Evolutionary conservation across 2,888 invertebrate genomes (phyloP).

Genomic region (Hesperia comma): DNA sequence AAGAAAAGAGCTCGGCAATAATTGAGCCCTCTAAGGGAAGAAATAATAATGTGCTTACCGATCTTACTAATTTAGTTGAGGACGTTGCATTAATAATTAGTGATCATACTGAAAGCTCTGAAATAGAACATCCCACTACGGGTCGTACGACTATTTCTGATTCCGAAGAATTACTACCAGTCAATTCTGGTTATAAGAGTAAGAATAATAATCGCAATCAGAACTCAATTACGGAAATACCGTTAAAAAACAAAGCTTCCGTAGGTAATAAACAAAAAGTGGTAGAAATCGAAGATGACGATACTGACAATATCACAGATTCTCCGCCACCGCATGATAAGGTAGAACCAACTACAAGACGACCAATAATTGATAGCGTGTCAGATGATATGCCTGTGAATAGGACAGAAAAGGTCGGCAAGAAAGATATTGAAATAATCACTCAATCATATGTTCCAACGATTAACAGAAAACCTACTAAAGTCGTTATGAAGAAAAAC

Average conservation of each 20-base stretch:
- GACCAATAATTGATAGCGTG: constrained; percentile 75
- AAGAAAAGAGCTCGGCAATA: constrained; percentile 62
- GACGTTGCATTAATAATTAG: constrained; percentile 78
- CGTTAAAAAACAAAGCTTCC: constrained; percentile 63
- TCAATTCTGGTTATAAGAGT: constrained; percentile 75
- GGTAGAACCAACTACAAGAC: constrained; percentile 70
- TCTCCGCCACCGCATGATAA: constrained; percentile 69
- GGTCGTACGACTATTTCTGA: constrained; percentile 62
- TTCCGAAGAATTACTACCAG: constrained; percentile 75
- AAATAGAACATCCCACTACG: constrained; percentile 43
- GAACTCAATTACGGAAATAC: constrained; percentile 75
- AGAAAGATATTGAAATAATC: constrained; percentile 75
- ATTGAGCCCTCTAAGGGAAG: constrained; percentile 59
- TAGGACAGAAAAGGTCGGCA: constrained; percentile 52
- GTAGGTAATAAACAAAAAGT: constrained; percentile 60
- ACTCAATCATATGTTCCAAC: constrained; percentile 72
- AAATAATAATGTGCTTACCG: constrained; percentile 63
- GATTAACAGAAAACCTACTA: constrained; percentile 68
- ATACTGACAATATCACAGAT: constrained; percentile 66
- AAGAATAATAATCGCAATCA: constrained; percentile 75
- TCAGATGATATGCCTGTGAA: constrained; percentile 59
- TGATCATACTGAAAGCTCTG: constrained; percentile 62
- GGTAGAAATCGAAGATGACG: constrained; percentile 74
- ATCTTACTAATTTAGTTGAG: constrained; percentile 73
- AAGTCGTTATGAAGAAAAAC: constrained; percentile 67